phyloP scores from a whole-genome alignment of 1,140 invertebrate species.

The Neotoxoptera formosana region DNA sequence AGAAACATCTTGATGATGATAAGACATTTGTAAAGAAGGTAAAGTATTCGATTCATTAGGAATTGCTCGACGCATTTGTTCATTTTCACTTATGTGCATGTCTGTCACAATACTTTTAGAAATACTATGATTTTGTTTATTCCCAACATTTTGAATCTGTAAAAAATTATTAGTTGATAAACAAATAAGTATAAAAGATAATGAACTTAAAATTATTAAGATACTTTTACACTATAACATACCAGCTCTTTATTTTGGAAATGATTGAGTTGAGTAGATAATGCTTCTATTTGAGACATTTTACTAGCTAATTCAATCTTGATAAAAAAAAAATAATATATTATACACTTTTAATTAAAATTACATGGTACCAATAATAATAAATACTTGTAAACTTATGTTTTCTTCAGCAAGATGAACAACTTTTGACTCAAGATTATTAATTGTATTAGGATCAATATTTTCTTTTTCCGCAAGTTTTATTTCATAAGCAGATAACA shows the following conservation, averaged over 20 bases:
- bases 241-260: constrained; percentile 40
- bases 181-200: neutral
- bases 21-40: constrained; percentile 37
- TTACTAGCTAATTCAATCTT: constrained; percentile 39
- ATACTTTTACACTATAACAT: neutral
- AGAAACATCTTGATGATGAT: constrained; percentile 46
- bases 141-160: neutral
- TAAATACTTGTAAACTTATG: constrained; percentile 44
- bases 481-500: constrained; percentile 28
- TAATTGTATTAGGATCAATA: constrained; percentile 43
- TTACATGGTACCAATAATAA: neutral
- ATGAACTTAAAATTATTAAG: neutral
- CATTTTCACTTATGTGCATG: constrained; percentile 46
- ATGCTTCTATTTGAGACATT: constrained; percentile 33
- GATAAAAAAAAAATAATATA: neutral
- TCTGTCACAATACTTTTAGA: constrained; percentile 49
- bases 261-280: neutral
- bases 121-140: neutral
- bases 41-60: constrained; percentile 43
- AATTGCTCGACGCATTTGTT: constrained; percentile 43
- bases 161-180: neutral
- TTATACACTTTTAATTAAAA: neutral
- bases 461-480: constrained; percentile 46
- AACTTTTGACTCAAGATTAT: constrained; percentile 43
- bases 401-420: constrained; percentile 45